Evolutionary conservation across 2,797 vertebrate species (phyloP).

Genomic region (Myotis myotis): DNA sequence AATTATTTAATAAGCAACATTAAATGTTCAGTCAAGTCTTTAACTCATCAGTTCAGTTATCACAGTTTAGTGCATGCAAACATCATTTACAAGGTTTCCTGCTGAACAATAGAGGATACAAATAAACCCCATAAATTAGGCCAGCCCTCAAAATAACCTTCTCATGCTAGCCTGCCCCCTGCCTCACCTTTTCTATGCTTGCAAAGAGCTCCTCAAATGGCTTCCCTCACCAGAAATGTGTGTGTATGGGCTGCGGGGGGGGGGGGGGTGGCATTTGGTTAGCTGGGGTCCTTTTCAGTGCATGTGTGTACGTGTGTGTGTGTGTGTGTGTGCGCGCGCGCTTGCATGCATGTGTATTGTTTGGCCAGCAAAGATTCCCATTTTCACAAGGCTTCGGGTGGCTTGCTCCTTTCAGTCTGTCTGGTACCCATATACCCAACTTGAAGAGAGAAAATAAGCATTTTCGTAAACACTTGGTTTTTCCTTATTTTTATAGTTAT

Average conservation of each 20-base stretch:
- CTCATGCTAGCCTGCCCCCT: background rate
- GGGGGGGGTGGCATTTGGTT: background rate
- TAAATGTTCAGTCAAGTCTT: slow-evolving; percentile 85
- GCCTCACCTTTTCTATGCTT: slow-evolving; percentile 57
- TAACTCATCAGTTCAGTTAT: slow-evolving; percentile 82
- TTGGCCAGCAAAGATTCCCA: background rate
- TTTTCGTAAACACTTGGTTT: background rate
- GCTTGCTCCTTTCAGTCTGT: background rate
- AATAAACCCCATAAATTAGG: slow-evolving; percentile 82
- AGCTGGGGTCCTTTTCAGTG: background rate
- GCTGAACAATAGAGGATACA: slow-evolving; percentile 78
- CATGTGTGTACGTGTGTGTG: background rate
- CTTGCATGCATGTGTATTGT: rapidly evolving
- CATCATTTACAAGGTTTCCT: slow-evolving; percentile 82
- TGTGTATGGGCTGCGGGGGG: background rate
- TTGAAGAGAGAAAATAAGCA: background rate
- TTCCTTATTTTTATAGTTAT: background rate
- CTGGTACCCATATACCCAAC: background rate
- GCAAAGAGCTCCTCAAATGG: slow-evolving; percentile 67
- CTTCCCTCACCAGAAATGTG: slow-evolving; percentile 36
- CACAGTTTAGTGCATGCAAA: slow-evolving; percentile 78
- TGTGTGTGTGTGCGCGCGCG: background rate
- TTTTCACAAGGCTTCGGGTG: background rate
- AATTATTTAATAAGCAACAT: slow-evolving; percentile 87
- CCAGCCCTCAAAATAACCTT: slow-evolving; percentile 68